Evolutionary conservation across 2,113 vertebrate species (phyloP).

Genomic region (Ageneiosus marmoratus): DNA sequence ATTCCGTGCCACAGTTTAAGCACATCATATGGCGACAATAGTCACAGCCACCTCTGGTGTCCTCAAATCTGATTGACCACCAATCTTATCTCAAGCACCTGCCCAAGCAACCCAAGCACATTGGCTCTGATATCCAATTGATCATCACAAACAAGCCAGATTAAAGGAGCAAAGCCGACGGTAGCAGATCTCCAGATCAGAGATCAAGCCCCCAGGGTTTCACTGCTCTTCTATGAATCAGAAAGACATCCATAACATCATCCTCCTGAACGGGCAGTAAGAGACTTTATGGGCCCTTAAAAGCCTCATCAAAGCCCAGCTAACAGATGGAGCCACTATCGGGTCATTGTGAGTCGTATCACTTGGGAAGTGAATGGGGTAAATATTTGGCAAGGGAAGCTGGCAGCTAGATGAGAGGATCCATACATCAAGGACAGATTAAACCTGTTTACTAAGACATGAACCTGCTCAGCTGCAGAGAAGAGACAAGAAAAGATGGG

Average conservation of each 20-base stretch:
- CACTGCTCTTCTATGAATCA: not conserved
- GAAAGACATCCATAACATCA: constrained; percentile 1
- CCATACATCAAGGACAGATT: not conserved
- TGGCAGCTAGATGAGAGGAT: constrained; percentile 33
- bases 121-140: constrained; percentile 26
- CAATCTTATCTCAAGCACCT: constrained; percentile 32
- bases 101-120: constrained; percentile 14
- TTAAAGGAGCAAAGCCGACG: constrained; percentile 20
- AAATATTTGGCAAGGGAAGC: constrained; percentile 44
- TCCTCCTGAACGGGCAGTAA: constrained; percentile 6
- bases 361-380: constrained; percentile 40
- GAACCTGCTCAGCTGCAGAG: not conserved
- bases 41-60: not conserved
- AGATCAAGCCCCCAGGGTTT: constrained; percentile 9
- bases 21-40: not conserved
- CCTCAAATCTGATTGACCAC: constrained; percentile 6
- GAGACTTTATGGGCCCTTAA: constrained; percentile 48
- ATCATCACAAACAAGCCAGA: constrained; percentile 22
- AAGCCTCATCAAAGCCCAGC: constrained; percentile 54
- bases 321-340: constrained; percentile 53
- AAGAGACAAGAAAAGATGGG: not conserved
- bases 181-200: constrained; percentile 18
- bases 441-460: not conserved
- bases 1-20: not conserved
- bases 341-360: constrained; percentile 16